Conservation (phyloP, 2,113 vertebrate species). For the Sinocyclocheilus anophthalmus region DNA sequence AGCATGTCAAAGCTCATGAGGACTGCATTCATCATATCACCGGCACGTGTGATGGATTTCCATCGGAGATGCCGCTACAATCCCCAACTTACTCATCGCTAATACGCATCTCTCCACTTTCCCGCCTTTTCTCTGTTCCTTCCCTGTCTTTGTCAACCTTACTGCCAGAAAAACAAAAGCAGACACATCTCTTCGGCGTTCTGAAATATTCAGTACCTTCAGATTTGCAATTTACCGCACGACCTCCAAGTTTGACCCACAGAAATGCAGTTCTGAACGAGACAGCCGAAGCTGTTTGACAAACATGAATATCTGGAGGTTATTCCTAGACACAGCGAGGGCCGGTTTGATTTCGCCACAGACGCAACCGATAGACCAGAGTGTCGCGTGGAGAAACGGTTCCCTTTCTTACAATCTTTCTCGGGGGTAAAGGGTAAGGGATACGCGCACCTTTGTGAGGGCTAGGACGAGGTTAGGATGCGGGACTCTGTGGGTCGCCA, state of each 20-base stretch:
- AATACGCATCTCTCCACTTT: constrained; percentile 36
- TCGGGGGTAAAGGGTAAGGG: background rate
- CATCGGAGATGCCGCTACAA: constrained; percentile 36
- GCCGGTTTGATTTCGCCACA: background rate
- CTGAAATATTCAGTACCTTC: constrained; percentile 37
- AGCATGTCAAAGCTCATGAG: constrained; percentile 53
- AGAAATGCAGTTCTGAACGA: constrained; percentile 14
- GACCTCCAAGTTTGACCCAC: constrained; percentile 23
- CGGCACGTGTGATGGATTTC: constrained; percentile 41
- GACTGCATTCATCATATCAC: constrained; percentile 56
- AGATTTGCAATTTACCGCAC: constrained; percentile 1
- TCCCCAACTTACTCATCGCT: constrained; percentile 42
- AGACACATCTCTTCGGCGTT: background rate
- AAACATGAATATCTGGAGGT: constrained; percentile 29
- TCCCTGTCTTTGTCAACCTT: background rate
- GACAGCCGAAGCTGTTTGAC: constrained; percentile 10
- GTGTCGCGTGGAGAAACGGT: background rate
- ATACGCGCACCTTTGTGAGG: constrained; percentile 4
- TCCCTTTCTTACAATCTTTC: background rate
- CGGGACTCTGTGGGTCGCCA: background rate
- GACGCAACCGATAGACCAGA: background rate
- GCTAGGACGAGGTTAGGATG: constrained; percentile 28
- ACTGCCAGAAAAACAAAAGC: constrained; percentile 14
- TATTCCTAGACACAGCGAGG: background rate
- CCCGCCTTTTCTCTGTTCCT: background rate